Base-by-base conservation (phyloP, 2,888 invertebrate species). In the Drosophila fulvimacula region DNA sequence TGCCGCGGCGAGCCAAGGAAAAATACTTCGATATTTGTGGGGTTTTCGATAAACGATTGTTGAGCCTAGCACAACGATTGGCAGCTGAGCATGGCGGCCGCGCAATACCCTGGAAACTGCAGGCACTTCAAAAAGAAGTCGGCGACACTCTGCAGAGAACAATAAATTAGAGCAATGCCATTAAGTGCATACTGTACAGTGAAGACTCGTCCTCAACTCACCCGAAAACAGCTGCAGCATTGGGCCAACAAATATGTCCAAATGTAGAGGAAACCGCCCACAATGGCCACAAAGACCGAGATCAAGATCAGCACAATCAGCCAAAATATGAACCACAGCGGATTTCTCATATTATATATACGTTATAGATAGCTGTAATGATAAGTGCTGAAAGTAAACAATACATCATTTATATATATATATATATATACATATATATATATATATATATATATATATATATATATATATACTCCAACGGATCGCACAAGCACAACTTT, bases 51-150 rank as follows among this genome's bases (percentile, higher is more conserved):
- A 34, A 6, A 5, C n/a, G 44, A 42, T 48, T 36, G 10, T 9
- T 27, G 36, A 7, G 46, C 27, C 36, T 46, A 75, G 3, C 65
- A 62, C 27, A 76, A 9, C 42, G 76, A 64, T 52, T 73, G 76
- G n/a, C 76, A 73, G 10, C 27, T 66, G 11, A 76, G 19, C 76
- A 76, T 76, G 58, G 69, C 73, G 3, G 73, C 73, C 34, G 55
- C 60, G 27, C 69, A 76, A 38, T 69, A 76, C 27, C 76, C 76
- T 11, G 76, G 73, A 66, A 76, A 76, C 11, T 76, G 76, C 1
- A 48, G 48, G 19, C 76, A 76, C 36, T 76, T 76, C 36, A 76
- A 10, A 15, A 34, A 67, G 30, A 76, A 73, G 3, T 76, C 69
- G 6, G 64, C 64, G 13, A 9, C 41, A 51, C 64, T 56, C 76